Evolutionary conservation across 2,888 invertebrate genomes (phyloP), one percentile per base, ranked within the genome.

Genomic region (Rhamnusium bicolor): DNA sequence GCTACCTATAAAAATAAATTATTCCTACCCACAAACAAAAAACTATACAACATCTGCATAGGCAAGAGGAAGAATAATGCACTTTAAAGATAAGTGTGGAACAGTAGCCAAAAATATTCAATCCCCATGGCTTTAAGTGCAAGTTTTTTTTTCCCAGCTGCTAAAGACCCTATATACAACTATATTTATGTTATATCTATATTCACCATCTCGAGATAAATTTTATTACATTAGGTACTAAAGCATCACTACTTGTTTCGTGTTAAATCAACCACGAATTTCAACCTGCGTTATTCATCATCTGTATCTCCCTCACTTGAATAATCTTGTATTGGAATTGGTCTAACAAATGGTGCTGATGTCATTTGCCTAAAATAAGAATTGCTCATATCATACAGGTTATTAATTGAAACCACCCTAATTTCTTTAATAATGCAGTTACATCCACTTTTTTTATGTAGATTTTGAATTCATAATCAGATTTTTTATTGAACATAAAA

Each of bases 291-390:
- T 89, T 92, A 97, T 91, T 98, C 97, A 86, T 97, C 97, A 88
- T 97, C 97, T 46, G 96, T 95, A 87, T 96, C 97, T 53, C 96
- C 94, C 86, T 96, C 97, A 88, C 96, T 96, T 84, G 95, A 96
- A 89, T 92, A 93, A 81, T 94, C 94, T 78, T 92, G 92, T 74
- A 92, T 90, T 78, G 91, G 89, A 77, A 91, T 88, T 78, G 91
- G 92, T 83, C 93, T 91, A 75, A 91, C 91, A 86, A 92, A 92
- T 40, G 93, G 93, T 0, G 93, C 93, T 78, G 92, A 91, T 79
- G 92, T 91, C 89, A 93, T 93, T 89, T 94, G 94, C 81, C 94
- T 94, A 89, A 58, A 87, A 88, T 71, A 74, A 71, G 16, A 60
- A 19, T 4, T 18, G 24, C 10, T 49, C 5, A 7, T n/a, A n/a